Evolutionary conservation across 2,797 vertebrate species (phyloP), one percentile per base, ranked within the genome.

Genomic region (Heteromormyrus szaboi): DNA sequence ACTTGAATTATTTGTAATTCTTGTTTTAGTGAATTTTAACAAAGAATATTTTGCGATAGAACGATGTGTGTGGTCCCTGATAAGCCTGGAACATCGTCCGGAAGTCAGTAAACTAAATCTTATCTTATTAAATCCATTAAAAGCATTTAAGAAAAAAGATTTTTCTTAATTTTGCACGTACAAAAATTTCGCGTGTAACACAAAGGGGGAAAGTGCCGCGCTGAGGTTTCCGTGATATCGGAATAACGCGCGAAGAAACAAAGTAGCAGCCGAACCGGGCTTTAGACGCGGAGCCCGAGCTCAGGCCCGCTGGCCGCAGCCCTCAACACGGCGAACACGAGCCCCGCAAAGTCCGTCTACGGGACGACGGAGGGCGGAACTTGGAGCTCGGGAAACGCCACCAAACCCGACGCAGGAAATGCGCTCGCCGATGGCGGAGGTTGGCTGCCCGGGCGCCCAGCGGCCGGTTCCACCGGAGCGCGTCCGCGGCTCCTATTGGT

Each of bases 401-500:
- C 72, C 29, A 85, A 89, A 53, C 56, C 0, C 62, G 22, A 85
- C 22, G 25, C 59, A 51, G 48, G 59, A 86, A 76, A 51, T 37
- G 17, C 56, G 37, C 17, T 9, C 9, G 19, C n/a, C 44, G 48
- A 25, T 4, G 7, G 68, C 51, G 11, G 4, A 4, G 29, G 65
- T 33, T 89, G 85, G 85, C 72, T 76, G n/a, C 14, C 29, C 37
- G 11, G 29, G 12, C 12, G 11, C 54, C n/a, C 17, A 7, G 22
- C 48, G 44, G 33, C 5, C 50, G 37, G 4, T 33, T 25, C 68
- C 76, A 11, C 17, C 14, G 11, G 0, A 0, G 0, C 0, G 2
- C 41, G 17, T 53, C 44, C 41, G 25, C 11, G 5, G 76, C 56
- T 85, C 1, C 85, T 4, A 94, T 94, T 95, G 93, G 93, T 25